Percentiles rank a stretch among this genome's conserved stretches.
Conservation (phyloP, 2,113 vertebrate species). For the Hiodon alosoides region DNA sequence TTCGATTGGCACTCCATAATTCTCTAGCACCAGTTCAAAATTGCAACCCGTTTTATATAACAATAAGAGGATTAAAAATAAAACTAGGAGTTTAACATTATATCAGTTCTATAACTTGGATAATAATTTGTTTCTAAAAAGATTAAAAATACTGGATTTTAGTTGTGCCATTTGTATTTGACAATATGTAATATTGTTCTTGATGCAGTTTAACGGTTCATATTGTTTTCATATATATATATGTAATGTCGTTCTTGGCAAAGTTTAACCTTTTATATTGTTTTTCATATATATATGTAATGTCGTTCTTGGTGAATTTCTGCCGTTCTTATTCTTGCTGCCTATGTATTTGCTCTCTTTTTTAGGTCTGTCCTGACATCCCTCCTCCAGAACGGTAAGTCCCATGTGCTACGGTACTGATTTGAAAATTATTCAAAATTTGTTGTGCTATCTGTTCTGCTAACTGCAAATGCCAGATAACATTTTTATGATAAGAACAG, state of each 20-base stretch:
- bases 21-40: not conserved
- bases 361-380: conserved; percentile 76
- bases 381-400: conserved; percentile 75
- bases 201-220: no score
- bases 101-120: no score
- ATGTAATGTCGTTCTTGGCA: no score
- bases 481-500: conserved; percentile 47
- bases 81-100: not conserved
- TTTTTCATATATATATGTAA: no score
- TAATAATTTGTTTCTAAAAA: no score
- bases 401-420: conserved; percentile 77
- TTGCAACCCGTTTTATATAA: not conserved
- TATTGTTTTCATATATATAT: no score
- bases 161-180: not conserved
- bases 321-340: no score
- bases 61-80: not conserved
- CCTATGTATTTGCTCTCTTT: conserved; percentile 62
- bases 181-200: not conserved
- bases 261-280: no score
- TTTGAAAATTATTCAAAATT: conserved; percentile 81
- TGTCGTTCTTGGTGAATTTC: no score
- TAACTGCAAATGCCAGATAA: conserved; percentile 60
- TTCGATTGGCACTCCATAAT: conserved; percentile 7
- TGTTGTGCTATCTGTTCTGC: conserved; percentile 76
- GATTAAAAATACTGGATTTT: no score